Evolutionary conservation across 2,888 invertebrate genomes (phyloP).

Genomic region (Antheraea assamensis): DNA sequence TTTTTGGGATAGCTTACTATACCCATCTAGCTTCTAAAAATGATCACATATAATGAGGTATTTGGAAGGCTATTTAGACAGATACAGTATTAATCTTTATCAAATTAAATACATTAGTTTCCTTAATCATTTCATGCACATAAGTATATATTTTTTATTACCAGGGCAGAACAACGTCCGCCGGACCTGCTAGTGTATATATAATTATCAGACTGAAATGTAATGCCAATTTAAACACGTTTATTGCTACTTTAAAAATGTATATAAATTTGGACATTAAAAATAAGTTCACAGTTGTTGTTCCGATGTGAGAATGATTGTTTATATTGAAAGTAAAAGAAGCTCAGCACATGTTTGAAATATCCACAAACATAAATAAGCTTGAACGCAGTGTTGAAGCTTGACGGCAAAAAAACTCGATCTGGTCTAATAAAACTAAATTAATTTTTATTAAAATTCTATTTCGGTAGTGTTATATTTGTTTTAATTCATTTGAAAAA

Average conservation of each 20-base stretch:
- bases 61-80: no score
- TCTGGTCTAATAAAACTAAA: conserved; percentile 1
- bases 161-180: no score
- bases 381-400: neutral
- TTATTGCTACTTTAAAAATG: neutral
- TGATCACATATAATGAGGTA: no score
- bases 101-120: no score
- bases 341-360: conserved; percentile 24
- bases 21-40: no score
- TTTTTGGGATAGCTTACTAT: no score
- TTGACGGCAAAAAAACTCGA: neutral
- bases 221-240: neutral
- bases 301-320: conserved; percentile 21
- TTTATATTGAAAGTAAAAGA: conserved; percentile 21
- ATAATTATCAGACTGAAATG: neutral
- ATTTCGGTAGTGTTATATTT: neutral
- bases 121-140: no score
- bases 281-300: conserved; percentile 13
- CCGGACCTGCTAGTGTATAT: no score
- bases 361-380: conserved; percentile 1
- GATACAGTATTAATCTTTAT: no score
- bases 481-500: conserved; percentile 3
- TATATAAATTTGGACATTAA: neutral
- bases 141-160: no score
- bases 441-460: neutral